phyloP scores from a whole-genome alignment of 2,888 invertebrate species.

The Cantharis rustica region DNA sequence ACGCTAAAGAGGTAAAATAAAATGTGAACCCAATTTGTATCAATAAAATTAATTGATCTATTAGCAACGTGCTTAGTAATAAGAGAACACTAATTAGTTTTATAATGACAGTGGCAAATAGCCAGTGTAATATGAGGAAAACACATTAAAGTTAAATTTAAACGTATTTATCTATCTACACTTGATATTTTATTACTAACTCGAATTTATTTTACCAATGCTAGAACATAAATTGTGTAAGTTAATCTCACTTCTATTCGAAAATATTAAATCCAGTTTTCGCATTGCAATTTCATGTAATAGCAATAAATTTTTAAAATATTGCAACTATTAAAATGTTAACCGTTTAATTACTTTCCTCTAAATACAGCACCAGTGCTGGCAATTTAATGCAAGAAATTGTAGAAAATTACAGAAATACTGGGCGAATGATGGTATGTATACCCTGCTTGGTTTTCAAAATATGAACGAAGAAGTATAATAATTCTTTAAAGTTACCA shows the following conservation, averaged over 20 bases:
- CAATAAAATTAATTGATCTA: not conserved
- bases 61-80: not conserved
- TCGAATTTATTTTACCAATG: conserved; percentile 22
- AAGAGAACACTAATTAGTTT: not conserved
- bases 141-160: conserved; percentile 13
- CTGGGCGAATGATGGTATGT: no score
- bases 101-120: conserved; percentile 7
- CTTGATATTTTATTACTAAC: conserved; percentile 26
- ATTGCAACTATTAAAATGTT: not conserved
- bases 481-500: no score
- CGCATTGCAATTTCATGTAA: not conserved
- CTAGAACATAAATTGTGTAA: conserved; percentile 18
- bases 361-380: not conserved
- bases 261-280: conserved; percentile 14
- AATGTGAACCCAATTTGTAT: not conserved
- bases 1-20: not conserved
- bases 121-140: conserved; percentile 13
- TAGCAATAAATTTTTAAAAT: not conserved
- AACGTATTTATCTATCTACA: conserved; percentile 16
- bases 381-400: no score
- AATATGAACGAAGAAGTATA: no score
- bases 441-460: no score
- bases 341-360: not conserved
- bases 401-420: no score
- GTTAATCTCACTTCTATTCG: conserved; percentile 23